Conservation (phyloP, 2,888 invertebrate species). For the Tryphoninae sp. region DNA sequence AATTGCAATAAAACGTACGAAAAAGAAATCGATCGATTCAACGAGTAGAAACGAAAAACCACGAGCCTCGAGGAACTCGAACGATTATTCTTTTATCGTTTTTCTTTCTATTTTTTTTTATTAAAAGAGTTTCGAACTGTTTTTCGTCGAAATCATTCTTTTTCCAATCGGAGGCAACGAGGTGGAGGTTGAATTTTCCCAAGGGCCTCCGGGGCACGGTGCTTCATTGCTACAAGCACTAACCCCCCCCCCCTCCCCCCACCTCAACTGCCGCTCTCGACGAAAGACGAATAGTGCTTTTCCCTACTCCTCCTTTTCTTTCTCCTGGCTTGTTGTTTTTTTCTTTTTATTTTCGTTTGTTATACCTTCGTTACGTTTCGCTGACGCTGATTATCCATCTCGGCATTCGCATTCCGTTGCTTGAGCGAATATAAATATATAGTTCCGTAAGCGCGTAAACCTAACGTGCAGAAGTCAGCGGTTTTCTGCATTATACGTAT, state of each 20-base stretch:
- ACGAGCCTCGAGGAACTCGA: no score
- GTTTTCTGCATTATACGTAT: conserved; percentile 16
- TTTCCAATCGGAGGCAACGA: conserved; percentile 10
- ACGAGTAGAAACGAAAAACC: no score
- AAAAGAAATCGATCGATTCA: no score
- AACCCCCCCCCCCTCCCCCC: background rate
- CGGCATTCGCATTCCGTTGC: conserved; percentile 44
- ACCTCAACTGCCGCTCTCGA: background rate
- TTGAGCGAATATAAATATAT: conserved; percentile 46
- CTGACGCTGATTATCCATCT: conserved; percentile 50
- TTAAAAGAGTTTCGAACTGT: background rate
- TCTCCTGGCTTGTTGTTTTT: background rate
- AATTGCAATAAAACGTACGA: background rate
- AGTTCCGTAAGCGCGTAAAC: conserved; percentile 49
- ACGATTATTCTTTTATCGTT: background rate
- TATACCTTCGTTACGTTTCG: conserved; percentile 51
- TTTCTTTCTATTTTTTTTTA: background rate
- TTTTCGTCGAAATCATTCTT: background rate
- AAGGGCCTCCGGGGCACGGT: conserved; percentile 16
- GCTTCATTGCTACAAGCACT: background rate
- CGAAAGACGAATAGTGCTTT: conserved; percentile 27
- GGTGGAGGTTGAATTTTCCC: conserved; percentile 9
- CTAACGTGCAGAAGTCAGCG: conserved; percentile 29
- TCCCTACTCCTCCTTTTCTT: conserved; percentile 20
- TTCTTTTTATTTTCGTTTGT: background rate